Conservation (phyloP, 2,888 invertebrate genomes). For the Cataglyphis albicans region DNA sequence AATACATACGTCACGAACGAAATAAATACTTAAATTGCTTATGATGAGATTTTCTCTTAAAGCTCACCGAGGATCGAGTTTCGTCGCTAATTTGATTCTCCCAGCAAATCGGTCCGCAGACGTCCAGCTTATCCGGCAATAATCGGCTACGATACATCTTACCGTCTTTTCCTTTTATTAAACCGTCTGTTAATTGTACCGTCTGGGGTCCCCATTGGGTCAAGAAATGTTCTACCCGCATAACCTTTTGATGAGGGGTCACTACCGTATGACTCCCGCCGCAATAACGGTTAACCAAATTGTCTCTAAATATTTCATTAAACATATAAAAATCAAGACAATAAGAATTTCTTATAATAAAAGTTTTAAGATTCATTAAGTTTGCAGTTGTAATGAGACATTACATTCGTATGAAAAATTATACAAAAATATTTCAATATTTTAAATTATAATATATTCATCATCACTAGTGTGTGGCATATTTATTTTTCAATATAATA, state of each 20-base stretch:
- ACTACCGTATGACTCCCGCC: constrained; percentile 93
- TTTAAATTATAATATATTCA: background rate
- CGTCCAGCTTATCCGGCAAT: constrained; percentile 61
- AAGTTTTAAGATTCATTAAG: background rate
- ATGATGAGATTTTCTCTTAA: constrained; percentile 4
- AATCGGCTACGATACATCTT: constrained; percentile 76
- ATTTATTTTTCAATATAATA: background rate
- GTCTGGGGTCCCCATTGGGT: constrained; percentile 90
- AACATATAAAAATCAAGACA: constrained; percentile 1
- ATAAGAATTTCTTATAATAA: background rate
- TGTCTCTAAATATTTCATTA: constrained; percentile 78
- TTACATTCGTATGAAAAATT: background rate
- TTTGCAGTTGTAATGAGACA: background rate
- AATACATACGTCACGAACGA: background rate
- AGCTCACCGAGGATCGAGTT: constrained; percentile 50
- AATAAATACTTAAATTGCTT: constrained; percentile 24
- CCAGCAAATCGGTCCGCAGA: constrained; percentile 63
- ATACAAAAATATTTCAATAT: background rate
- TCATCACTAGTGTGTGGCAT: background rate
- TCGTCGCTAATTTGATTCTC: constrained; percentile 32
- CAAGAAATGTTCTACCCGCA: constrained; percentile 89
- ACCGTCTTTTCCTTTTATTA: constrained; percentile 85
- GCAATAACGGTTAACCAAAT: constrained; percentile 90
- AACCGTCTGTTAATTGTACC: constrained; percentile 87
- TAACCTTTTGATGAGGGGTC: constrained; percentile 91